Evolutionary conservation across 2,888 invertebrate genomes (phyloP), one percentile per base, ranked within the genome.

Genomic region (Sericinus montela): DNA sequence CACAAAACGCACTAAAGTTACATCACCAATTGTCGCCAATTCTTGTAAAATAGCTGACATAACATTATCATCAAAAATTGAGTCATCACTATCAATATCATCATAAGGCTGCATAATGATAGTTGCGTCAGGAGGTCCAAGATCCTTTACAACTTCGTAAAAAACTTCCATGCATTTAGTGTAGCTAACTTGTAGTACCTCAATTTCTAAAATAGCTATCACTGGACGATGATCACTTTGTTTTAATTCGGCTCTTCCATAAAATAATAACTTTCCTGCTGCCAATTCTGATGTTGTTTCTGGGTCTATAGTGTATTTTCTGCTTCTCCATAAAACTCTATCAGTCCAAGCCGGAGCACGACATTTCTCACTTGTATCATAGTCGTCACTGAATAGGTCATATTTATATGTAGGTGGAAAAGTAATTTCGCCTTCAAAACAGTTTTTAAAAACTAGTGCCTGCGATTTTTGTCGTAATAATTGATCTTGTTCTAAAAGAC

Each of bases 321-420:
- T 90, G 52, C 96, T 91, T 71, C 95, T 94, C 97, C 98, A 99
- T 50, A 99, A 86, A n/a, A 99, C 92, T 54, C 99, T 91, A 81
- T 99, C 99, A 0, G 99, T 99, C 98, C 98, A 99, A 3, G 99
- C 99, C 0, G 99, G 99, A 0, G 97, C 95, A 51, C 99, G 92
- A 71, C 94, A 94, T 82, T 99, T 99, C 75, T 99, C 99, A 72
- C 98, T 98, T 0, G 99, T 99, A 77, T 99, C 99, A 75, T 98
- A 99, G 81, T 99, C 98, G 75, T 99, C 98, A 65, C 98, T 98
- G 76, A 99, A 99, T 48, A 98, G 88, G 87, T 99, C 99, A 75
- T 99, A 99, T 75, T 99, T 99, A 80, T 99, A 99, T 0, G 99
- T 99, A 0, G 99, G 99, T 10, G 96, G 92, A 77, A 99, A 99